Base-by-base conservation (phyloP, 2,113 vertebrate genomes). In the Phainopepla nitens region DNA sequence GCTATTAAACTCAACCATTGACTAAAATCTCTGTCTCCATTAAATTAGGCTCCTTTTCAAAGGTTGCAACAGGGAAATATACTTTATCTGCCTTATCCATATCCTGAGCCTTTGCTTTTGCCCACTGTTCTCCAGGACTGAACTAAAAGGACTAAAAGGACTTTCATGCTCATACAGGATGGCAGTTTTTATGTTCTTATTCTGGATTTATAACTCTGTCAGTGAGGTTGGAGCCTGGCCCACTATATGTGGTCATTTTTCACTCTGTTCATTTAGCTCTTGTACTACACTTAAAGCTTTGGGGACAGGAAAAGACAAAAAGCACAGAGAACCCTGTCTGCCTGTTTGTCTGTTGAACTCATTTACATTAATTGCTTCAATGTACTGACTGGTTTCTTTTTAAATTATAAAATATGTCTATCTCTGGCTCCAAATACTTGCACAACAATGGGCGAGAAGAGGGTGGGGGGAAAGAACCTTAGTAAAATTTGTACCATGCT, bases 161-260 rank as follows among this genome's bases (percentile, higher is more conserved):
- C 76, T 94, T 82, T 89, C 56, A 90, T 2, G 5, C 21, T 93
- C n/a, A 93, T 15, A 5, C 86, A 83, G 50, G 44, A 77, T 0
- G 4, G 17, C 64, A 94, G 64, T 19, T 89, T 97, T 97, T 89
- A 66, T 58, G 29, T 62, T 70, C 75, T 73, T 91, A n/a, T 53
- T 80, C 62, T 82, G 82, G 68, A 96, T 97, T 94, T 97, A 96
- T 90, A 88, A 2, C 78, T 72, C 66, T 58, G 62, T 82, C 89
- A 72, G 62, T 66, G 64, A 41, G 42, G 29, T 44, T 96, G 90
- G 78, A 94, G 95, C 61, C 51, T 91, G 89, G 76, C 68, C 76
- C 68, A 29, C 62, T 68, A 28, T 69, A 79, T 66, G 81, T 56
- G 91, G 58, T 88, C 87, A 97, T 97, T 97, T 97, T 93, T 97